Percentiles rank a stretch among this genome's conserved stretches.
Conservation (phyloP, 2,888 invertebrate genomes). For the Tetragnatha montana region DNA sequence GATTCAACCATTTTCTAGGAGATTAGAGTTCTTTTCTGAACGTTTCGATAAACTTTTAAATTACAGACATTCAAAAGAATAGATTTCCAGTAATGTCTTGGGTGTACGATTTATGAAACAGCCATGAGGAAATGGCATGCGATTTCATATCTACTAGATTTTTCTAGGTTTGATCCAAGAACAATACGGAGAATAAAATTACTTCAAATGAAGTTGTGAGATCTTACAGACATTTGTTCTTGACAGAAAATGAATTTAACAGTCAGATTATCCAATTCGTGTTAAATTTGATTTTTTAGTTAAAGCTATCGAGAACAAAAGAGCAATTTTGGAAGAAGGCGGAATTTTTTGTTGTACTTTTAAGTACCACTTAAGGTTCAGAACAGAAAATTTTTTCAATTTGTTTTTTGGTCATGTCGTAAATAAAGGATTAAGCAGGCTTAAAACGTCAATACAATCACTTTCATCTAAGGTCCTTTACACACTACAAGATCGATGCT, state of each 20-base stretch:
- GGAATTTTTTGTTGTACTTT: no score
- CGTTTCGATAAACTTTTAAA: not conserved
- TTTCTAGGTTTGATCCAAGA: not conserved
- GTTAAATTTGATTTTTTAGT: no score
- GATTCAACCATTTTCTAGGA: not conserved
- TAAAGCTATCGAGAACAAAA: no score
- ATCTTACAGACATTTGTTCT: not conserved
- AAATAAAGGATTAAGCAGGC: not conserved
- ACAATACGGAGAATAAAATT: not conserved
- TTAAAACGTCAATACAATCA: not conserved
- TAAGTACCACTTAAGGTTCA: no score
- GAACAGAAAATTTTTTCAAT: no score
- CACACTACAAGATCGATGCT: not conserved
- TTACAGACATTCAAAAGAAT: not conserved
- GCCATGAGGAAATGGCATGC: not conserved
- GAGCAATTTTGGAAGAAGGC: no score
- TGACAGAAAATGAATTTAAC: constrained; percentile 7
- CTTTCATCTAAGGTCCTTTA: not conserved
- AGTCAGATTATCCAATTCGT: not conserved
- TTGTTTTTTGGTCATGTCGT: not conserved
- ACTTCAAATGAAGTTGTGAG: not conserved
- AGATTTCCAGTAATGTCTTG: not conserved
- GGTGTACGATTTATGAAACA: not conserved
- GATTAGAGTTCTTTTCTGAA: not conserved
- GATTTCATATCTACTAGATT: not conserved